Percentiles rank a stretch among this genome's conserved stretches.
Evolutionary conservation across 2,797 vertebrate genomes (phyloP).

Genomic region (Erethizon dorsatum): DNA sequence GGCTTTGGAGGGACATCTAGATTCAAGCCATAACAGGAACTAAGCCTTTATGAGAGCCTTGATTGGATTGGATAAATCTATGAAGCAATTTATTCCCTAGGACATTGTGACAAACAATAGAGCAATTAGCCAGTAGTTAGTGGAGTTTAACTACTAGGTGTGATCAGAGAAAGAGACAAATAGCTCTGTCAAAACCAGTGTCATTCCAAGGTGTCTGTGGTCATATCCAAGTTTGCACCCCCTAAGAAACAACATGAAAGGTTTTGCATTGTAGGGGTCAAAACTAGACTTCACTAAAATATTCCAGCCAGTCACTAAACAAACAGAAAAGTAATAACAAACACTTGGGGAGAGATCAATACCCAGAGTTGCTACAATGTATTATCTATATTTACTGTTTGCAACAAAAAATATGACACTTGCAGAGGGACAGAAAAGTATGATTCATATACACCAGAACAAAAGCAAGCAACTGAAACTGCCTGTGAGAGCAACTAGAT

Average conservation of each 20-base stretch:
- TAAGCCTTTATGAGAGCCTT: not conserved
- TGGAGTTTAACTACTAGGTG: not conserved
- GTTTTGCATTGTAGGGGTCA: not conserved
- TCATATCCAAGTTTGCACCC: not conserved
- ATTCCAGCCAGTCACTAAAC: not conserved
- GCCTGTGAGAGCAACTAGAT: not conserved
- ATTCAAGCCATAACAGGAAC: not conserved
- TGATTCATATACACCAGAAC: not conserved
- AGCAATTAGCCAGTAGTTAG: not conserved
- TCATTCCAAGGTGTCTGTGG: not conserved
- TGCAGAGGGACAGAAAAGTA: not conserved
- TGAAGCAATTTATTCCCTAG: not conserved
- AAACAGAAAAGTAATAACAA: not conserved
- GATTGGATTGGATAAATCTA: not conserved
- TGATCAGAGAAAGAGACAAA: constrained; percentile 9
- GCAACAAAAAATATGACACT: not conserved
- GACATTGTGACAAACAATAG: not conserved
- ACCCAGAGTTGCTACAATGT: not conserved
- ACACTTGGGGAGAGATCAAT: not conserved
- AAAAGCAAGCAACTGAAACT: not conserved
- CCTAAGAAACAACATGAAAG: not conserved
- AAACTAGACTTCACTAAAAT: not conserved
- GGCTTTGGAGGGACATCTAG: not conserved
- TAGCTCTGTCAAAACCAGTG: not conserved
- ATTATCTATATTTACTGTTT: not conserved